Base-by-base conservation (phyloP, 2,888 invertebrate genomes). In the Eupelmus urozonus region DNA sequence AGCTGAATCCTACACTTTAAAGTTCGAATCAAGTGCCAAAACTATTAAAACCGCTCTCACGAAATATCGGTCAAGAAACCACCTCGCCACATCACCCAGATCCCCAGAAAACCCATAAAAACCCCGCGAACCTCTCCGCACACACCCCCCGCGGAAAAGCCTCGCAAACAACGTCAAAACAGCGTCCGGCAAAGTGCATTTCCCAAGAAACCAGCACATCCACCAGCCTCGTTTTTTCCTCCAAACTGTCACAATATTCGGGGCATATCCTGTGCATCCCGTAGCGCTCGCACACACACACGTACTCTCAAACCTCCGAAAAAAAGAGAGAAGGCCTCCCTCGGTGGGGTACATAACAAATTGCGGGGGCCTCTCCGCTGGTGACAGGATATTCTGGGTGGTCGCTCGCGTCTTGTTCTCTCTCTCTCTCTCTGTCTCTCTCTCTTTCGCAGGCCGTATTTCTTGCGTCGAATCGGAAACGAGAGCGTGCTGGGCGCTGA, bases 301-400 rank as follows among this genome's bases (percentile, higher is more conserved):
- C n/a, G n/a, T n/a, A n/a, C n/a, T n/a, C n/a, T n/a, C n/a, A n/a
- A n/a, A n/a, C n/a, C n/a, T n/a, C n/a, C n/a, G 34, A 13, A 53
- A 20, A 72, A 45, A 42, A 49, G 53, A 53, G 53, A 60, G 53
- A 42, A 0, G 4, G 20, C 4, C 18, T 16, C 23, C 9, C 29
- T 9, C 40, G 13, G 65, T 23, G 49, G 65, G 57, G 76, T 42
- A 66, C 65, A 65, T 77, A 72, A 77, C 72, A 77, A 77, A 77
- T 77, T 77, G 71, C 77, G 29, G 71, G 77, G 42, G 59, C 59
- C 72, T 49, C 20, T 25, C 25, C 25, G 53, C 86, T 87, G 88
- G 88, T 88, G 88, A 88, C 88, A 87, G 87, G 84, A 86, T 72
- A 62, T 88, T 87, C 88, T 87, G 88, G 88, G 88, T 88, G 88